phyloP scores from a whole-genome alignment of 2,888 invertebrate genomes.

The Drosophila monieri region DNA sequence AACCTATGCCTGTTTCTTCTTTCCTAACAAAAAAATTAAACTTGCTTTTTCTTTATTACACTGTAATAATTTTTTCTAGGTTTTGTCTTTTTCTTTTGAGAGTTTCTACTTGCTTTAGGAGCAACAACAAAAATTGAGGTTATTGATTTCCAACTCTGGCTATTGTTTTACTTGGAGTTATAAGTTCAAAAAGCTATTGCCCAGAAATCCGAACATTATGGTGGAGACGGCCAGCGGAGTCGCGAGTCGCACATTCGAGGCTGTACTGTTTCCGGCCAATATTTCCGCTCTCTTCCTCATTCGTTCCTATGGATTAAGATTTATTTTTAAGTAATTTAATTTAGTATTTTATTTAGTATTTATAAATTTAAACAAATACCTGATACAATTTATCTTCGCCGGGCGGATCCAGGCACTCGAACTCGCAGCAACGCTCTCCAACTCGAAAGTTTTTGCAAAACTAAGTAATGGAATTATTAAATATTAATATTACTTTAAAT shows the following conservation, averaged over 20 bases:
- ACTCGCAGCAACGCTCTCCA: slow-evolving; percentile 94
- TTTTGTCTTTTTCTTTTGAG: neutral
- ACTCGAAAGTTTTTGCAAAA: slow-evolving; percentile 93
- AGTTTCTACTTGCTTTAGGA: slow-evolving; percentile 11
- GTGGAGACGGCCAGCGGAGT: slow-evolving; percentile 80
- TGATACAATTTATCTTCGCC: slow-evolving; percentile 87
- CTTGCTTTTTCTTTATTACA: slow-evolving; percentile 53
- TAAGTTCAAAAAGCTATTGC: slow-evolving; percentile 80
- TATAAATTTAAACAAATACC: slow-evolving; percentile 55
- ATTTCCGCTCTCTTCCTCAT: slow-evolving; percentile 87
- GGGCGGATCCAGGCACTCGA: slow-evolving; percentile 92
- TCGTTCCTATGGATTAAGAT: slow-evolving; percentile 82
- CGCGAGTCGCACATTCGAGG: slow-evolving; percentile 67
- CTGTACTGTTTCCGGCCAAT: slow-evolving; percentile 86
- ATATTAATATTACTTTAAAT: neutral
- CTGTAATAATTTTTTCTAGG: slow-evolving; percentile 58
- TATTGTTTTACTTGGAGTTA: slow-evolving; percentile 77
- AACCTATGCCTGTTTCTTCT: slow-evolving; percentile 55
- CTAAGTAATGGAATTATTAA: slow-evolving; percentile 83
- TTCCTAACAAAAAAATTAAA: neutral
- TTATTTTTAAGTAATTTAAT: neutral
- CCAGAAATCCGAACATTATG: slow-evolving; percentile 78
- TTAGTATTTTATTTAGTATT: neutral
- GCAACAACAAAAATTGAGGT: slow-evolving; percentile 48
- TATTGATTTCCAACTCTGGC: slow-evolving; percentile 27